A percentile compares a stretch with the other conserved stretches of the same genome.
Evolutionary conservation across 2,113 vertebrate species (phyloP).

Genomic region (Setophaga coronata): DNA sequence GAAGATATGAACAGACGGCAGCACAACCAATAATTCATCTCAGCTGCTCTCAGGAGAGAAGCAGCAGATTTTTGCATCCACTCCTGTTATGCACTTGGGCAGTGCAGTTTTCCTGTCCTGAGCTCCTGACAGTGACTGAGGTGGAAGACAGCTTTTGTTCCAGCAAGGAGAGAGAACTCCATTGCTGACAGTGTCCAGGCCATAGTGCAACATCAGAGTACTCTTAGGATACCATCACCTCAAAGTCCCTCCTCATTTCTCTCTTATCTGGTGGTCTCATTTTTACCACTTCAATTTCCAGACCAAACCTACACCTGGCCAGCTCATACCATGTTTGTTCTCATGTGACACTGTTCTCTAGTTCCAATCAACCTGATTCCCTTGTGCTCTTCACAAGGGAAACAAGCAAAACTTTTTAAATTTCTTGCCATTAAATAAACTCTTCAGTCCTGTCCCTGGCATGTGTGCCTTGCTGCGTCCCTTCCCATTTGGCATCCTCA

Average conservation of each 20-base stretch:
- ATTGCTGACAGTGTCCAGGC: not conserved
- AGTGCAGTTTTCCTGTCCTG: not conserved
- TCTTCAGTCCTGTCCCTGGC: not conserved
- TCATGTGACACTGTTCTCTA: not conserved
- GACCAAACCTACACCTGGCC: not conserved
- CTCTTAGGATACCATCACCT: not conserved
- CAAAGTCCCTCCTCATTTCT: accelerated
- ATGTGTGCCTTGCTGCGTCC: accelerated
- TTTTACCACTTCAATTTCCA: not conserved
- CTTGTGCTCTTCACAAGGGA: not conserved
- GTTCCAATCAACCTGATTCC: not conserved
- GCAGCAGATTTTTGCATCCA: not conserved
- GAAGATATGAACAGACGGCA: not conserved
- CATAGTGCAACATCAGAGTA: not conserved
- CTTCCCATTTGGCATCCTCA: not conserved
- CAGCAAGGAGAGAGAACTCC: not conserved
- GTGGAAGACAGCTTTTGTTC: not conserved
- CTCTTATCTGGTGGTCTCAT: not conserved
- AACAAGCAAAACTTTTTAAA: not conserved
- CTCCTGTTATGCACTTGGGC: accelerated
- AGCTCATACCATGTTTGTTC: not conserved
- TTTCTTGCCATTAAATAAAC: not conserved
- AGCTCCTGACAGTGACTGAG: not conserved
- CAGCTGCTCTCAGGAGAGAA: not conserved
- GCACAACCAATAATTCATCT: not conserved